phyloP scores from a whole-genome alignment of 1,140 invertebrate species.

The Cyclargus thomasi region DNA sequence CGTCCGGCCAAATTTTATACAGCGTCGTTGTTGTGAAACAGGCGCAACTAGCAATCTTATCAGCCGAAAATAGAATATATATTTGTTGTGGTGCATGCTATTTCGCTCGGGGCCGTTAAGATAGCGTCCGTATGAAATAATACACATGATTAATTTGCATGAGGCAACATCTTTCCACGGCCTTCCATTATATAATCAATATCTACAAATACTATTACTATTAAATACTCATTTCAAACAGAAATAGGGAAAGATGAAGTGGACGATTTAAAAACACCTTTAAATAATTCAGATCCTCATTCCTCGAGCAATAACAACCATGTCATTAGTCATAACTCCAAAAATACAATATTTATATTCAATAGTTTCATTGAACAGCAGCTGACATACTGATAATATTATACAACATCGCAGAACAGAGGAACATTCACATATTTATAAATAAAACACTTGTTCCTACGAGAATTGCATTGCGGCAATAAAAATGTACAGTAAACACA shows the following conservation, averaged over 20 bases:
- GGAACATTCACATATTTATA: slow-evolving; percentile 12
- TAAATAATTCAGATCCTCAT: no score
- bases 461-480: background rate
- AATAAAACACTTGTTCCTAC: slow-evolving; percentile 4
- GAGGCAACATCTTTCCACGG: background rate
- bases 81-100: slow-evolving; percentile 6
- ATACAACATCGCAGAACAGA: slow-evolving; percentile 5
- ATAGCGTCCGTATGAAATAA: background rate
- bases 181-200: no score
- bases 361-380: no score
- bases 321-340: no score
- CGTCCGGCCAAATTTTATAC: slow-evolving; percentile 35
- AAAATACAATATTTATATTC: no score
- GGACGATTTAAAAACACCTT: no score
- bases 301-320: no score
- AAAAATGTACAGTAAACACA: background rate
- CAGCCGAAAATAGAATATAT: slow-evolving; percentile 10
- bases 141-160: background rate
- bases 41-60: slow-evolving; percentile 13
- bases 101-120: background rate
- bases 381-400: background rate
- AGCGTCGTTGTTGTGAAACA: slow-evolving; percentile 19
- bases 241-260: no score
- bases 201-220: background rate
- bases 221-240: no score